phyloP scores from a whole-genome alignment of 2,113 vertebrate genomes.

The Pelmatolapia mariae region DNA sequence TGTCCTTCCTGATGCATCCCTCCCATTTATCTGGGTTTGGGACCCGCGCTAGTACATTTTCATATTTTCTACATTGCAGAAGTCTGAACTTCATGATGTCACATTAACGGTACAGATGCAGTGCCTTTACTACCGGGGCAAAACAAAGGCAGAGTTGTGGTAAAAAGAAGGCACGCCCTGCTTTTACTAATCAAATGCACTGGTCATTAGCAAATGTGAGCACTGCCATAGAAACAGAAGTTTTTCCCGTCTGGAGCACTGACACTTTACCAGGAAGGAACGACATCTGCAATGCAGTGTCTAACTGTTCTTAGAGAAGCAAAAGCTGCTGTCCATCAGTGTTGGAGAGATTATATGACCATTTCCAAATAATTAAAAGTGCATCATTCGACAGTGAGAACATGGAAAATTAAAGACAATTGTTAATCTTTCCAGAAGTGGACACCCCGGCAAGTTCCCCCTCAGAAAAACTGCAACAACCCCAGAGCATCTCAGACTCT shows the following conservation, averaged over 20 bases:
- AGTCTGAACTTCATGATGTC: not conserved
- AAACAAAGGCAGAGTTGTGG: not conserved
- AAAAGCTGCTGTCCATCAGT: not conserved
- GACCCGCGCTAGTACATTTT: accelerated
- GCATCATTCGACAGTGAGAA: not conserved
- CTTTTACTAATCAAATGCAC: not conserved
- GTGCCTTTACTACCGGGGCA: not conserved
- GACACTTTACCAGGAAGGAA: not conserved
- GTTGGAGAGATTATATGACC: not conserved
- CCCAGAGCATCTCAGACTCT: not conserved
- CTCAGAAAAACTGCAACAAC: not conserved
- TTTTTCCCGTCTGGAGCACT: not conserved
- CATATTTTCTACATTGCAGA: not conserved
- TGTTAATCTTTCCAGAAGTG: not conserved
- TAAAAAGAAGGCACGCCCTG: not conserved
- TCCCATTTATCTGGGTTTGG: not conserved
- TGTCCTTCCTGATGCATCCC: not conserved
- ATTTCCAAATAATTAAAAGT: not conserved
- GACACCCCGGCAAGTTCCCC: not conserved
- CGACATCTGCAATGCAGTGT: not conserved
- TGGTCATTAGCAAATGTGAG: not conserved
- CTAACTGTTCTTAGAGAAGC: not conserved
- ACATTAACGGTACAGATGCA: not conserved
- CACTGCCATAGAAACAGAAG: not conserved
- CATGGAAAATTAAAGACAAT: not conserved